Evolutionary conservation across 1,140 invertebrate species (phyloP).

Genomic region (Cherax quadricarinatus): DNA sequence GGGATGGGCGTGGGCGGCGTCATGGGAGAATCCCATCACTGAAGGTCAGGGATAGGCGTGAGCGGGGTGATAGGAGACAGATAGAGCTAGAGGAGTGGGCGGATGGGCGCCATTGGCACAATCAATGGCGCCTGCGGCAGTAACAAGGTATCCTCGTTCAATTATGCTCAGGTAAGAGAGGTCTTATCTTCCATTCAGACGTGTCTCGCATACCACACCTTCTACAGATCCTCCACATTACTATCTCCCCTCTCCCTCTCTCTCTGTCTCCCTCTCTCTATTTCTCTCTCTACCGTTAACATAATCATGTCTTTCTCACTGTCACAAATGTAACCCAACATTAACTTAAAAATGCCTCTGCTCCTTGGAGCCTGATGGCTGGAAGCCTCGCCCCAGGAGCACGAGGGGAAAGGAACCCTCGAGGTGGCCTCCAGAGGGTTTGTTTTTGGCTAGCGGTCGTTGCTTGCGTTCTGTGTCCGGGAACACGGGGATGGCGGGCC

Average conservation of each 20-base stretch:
- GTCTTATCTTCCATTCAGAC: slow-evolving; percentile 30
- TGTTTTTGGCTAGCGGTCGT: neutral
- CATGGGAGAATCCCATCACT: too few relatives aligned
- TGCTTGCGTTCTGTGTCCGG: neutral
- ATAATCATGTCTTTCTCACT: slow-evolving; percentile 37
- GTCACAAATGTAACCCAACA: slow-evolving; percentile 55
- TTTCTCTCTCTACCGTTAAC: neutral
- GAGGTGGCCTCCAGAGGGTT: neutral
- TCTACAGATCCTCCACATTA: neutral
- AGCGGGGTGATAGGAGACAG: too few relatives aligned
- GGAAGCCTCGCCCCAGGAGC: neutral
- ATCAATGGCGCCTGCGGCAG: neutral
- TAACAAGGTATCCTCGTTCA: slow-evolving; percentile 15
- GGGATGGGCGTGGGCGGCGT: neutral
- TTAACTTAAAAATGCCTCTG: slow-evolving; percentile 61
- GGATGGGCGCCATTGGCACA: neutral
- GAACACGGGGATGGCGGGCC: slow-evolving; percentile 12
- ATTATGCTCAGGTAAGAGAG: slow-evolving; percentile 37
- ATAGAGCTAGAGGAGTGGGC: too few relatives aligned
- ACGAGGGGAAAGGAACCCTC: neutral
- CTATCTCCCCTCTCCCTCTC: neutral
- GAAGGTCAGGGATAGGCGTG: too few relatives aligned
- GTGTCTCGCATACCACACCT: slow-evolving; percentile 34
- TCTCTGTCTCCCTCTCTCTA: too few relatives aligned
- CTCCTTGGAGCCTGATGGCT: neutral